These are phyloP conservation scores for Quadriops clusia DNA, from an alignment of 2,888 invertebrate species.

Conservation along the genomic window DNA sequence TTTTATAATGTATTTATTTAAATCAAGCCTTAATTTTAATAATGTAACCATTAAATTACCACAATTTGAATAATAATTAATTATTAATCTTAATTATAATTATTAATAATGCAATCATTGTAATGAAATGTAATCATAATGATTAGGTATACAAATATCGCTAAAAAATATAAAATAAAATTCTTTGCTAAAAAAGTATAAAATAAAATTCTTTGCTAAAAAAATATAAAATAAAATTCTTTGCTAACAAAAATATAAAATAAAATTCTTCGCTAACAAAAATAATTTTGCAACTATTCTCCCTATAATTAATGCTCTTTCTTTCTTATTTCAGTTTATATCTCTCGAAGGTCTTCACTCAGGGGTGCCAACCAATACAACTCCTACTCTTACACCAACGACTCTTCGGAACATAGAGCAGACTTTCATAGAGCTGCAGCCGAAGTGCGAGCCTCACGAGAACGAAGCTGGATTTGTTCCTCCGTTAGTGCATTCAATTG, in stretches of 20 bases:
- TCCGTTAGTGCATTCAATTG: conserved; percentile 47
- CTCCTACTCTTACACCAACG: conserved; percentile 88
- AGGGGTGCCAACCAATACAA: conserved; percentile 85
- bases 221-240: conserved; percentile 1
- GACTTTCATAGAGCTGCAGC: conserved; percentile 77
- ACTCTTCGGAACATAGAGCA: conserved; percentile 87
- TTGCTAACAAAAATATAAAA: too few species aligned
- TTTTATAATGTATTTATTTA: too few species aligned
- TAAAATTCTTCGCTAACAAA: too few species aligned
- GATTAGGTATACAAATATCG: too few species aligned
- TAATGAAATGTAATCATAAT: too few species aligned
- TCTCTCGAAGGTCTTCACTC: conserved; percentile 76
- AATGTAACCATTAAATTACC: too few species aligned
- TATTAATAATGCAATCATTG: too few species aligned
- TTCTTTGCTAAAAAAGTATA: too few species aligned
- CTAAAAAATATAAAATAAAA: too few species aligned
- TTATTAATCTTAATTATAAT: too few species aligned
- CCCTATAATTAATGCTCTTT: conserved; percentile 8
- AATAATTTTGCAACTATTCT: conserved; percentile 6
- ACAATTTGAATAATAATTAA: too few species aligned
- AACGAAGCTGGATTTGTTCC: conserved; percentile 92
- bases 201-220: conserved; percentile 4
- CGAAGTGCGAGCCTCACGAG: conserved; percentile 57
- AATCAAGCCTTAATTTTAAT: too few species aligned
- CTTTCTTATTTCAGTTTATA: conserved; percentile 56